A percentile compares a stretch with the other conserved stretches of the same genome.
Conservation (phyloP, 2,888 invertebrate genomes). For the Saturnia pavonia region DNA sequence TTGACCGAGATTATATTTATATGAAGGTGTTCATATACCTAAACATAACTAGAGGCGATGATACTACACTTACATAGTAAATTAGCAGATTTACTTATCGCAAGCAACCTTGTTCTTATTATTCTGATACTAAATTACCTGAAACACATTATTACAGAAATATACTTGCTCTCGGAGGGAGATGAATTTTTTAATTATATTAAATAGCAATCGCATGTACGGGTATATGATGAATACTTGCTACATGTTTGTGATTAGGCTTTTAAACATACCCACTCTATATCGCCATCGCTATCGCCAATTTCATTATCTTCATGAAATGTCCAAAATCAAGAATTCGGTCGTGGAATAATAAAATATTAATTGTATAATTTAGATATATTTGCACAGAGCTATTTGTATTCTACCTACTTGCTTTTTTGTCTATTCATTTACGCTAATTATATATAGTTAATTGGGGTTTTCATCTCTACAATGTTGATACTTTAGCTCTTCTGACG, state of each 20-base stretch:
- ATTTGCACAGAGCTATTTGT: neutral
- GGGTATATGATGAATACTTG: neutral
- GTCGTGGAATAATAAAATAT: neutral
- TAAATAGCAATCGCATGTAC: neutral
- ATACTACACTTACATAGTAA: no score
- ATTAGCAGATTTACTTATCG: no score
- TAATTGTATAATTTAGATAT: neutral
- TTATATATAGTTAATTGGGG: neutral
- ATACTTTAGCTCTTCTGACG: neutral
- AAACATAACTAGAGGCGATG: no score
- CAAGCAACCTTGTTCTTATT: no score
- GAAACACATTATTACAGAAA: neutral
- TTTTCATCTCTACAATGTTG: neutral
- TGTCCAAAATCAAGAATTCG: neutral
- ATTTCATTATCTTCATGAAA: neutral
- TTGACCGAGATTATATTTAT: no score
- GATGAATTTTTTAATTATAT: neutral
- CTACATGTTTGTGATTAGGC: neutral
- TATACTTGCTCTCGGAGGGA: no score
- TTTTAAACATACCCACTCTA: neutral
- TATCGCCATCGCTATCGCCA: neutral
- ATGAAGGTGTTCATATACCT: no score
- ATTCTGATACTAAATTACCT: neutral
- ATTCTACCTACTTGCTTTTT: neutral
- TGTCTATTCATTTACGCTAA: no score